Percentiles rank a stretch among this genome's conserved stretches.
Conservation (phyloP, 2,888 invertebrate species). For the Stegana nigrithorax region DNA sequence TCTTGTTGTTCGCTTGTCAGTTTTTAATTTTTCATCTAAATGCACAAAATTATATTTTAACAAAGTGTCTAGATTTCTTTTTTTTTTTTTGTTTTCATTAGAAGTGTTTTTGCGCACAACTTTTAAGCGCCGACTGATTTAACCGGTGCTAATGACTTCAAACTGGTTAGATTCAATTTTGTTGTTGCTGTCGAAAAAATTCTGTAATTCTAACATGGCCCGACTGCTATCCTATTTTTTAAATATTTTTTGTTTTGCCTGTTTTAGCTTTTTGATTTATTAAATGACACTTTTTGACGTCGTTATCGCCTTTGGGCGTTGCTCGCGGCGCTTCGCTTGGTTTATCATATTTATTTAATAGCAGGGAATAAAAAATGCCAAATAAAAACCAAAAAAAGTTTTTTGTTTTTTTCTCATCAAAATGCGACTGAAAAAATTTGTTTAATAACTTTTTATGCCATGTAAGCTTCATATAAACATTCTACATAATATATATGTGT, state of each 20-base stretch:
- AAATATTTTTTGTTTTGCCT: neutral
- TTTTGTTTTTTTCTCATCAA: too few species aligned
- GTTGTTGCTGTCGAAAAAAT: neutral
- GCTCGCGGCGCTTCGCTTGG: neutral
- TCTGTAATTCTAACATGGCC: neutral
- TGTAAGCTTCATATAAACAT: neutral
- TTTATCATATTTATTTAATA: neutral
- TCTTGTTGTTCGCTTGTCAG: too few species aligned
- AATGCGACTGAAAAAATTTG: too few species aligned
- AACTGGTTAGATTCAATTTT: neutral
- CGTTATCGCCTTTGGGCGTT: neutral
- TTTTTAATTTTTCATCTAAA: too few species aligned
- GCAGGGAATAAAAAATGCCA: neutral
- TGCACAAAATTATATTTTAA: too few species aligned
- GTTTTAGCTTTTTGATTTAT: neutral
- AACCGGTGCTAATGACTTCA: constrained; percentile 8
- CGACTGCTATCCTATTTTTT: too few species aligned
- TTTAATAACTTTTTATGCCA: neutral
- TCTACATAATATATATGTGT: too few species aligned
- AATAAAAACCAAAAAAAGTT: neutral
- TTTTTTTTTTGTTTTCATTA: too few species aligned
- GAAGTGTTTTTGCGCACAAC: neutral
- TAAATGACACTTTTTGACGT: neutral
- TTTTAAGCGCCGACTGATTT: neutral
- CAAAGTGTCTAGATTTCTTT: too few species aligned